Conservation (phyloP, 1,140 invertebrate species). For the Heliconius hermathena region DNA sequence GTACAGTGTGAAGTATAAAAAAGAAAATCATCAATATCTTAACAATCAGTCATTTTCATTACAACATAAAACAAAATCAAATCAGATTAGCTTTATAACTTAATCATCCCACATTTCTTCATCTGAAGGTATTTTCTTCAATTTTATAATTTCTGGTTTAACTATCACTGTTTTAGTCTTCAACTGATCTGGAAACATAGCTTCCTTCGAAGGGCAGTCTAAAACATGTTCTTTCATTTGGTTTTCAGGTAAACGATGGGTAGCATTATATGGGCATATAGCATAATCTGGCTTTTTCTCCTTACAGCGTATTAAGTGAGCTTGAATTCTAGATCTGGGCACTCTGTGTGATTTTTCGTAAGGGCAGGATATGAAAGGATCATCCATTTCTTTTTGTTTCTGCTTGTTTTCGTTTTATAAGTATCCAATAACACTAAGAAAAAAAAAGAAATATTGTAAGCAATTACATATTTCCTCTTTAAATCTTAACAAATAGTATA, state of each 20-base stretch:
- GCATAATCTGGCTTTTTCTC: slow-evolving; percentile 56
- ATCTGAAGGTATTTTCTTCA: neutral
- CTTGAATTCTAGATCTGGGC: slow-evolving; percentile 58
- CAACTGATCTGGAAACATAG: slow-evolving; percentile 38
- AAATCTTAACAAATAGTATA: no score
- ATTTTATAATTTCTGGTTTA: neutral
- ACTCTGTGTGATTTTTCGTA: slow-evolving; percentile 70
- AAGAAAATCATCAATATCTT: no score
- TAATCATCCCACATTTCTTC: slow-evolving; percentile 5
- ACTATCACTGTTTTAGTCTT: neutral
- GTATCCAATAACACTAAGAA: no score
- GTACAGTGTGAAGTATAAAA: no score
- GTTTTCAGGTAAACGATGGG: slow-evolving; percentile 62
- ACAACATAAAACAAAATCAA: neutral
- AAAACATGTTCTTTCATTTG: slow-evolving; percentile 49
- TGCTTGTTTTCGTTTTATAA: neutral
- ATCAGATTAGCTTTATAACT: neutral
- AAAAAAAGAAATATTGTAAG: no score
- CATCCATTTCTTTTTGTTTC: slow-evolving; percentile 39
- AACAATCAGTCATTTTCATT: neutral
- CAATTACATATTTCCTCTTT: no score
- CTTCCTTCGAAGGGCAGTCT: slow-evolving; percentile 47
- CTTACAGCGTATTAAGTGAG: slow-evolving; percentile 73
- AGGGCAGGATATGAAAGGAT: slow-evolving; percentile 74
- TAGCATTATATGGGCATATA: slow-evolving; percentile 74